Conservation (phyloP, 2,888 invertebrate species). For the Liopterus haemorrhoidalis region DNA sequence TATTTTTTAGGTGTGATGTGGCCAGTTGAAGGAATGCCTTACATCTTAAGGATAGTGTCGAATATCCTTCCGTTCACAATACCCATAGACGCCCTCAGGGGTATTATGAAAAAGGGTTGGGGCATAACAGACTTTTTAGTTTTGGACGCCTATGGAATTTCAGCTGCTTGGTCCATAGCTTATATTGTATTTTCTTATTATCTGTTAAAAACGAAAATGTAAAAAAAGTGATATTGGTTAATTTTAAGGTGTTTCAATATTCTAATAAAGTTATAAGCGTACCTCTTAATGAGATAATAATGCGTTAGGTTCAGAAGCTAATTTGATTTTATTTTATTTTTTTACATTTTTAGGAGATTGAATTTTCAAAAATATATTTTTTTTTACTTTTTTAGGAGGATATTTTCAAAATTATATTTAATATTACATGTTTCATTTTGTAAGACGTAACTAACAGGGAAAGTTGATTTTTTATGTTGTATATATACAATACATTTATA, state of each 20-base stretch:
- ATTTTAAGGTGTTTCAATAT: background rate
- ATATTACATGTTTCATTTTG: too few relatives aligned
- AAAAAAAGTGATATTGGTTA: background rate
- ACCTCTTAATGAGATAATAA: too few relatives aligned
- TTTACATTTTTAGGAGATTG: too few relatives aligned
- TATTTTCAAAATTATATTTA: too few relatives aligned
- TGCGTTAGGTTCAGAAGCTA: too few relatives aligned
- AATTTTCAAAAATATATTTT: too few relatives aligned
- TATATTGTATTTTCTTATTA: slow-evolving; percentile 14
- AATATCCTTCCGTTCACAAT: slow-evolving; percentile 11
- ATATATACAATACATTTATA: too few relatives aligned
- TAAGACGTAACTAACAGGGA: too few relatives aligned
- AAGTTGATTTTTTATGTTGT: too few relatives aligned
- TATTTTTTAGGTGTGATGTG: slow-evolving; percentile 55
- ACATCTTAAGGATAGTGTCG: slow-evolving; percentile 37
- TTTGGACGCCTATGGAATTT: slow-evolving; percentile 9
- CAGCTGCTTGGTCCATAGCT: slow-evolving; percentile 5
- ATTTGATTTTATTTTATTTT: too few relatives aligned
- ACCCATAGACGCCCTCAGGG: slow-evolving; percentile 15
- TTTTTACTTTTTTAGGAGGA: too few relatives aligned
- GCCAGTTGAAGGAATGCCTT: slow-evolving; percentile 66
- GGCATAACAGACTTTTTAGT: slow-evolving; percentile 6
- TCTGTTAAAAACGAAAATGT: slow-evolving; percentile 16
- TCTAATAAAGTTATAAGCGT: too few relatives aligned
- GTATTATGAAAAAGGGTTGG: slow-evolving; percentile 18